A percentile compares a stretch with the other conserved stretches of the same genome.
Conservation (phyloP, 2,797 vertebrate species). For the Pangasius larnaudii region DNA sequence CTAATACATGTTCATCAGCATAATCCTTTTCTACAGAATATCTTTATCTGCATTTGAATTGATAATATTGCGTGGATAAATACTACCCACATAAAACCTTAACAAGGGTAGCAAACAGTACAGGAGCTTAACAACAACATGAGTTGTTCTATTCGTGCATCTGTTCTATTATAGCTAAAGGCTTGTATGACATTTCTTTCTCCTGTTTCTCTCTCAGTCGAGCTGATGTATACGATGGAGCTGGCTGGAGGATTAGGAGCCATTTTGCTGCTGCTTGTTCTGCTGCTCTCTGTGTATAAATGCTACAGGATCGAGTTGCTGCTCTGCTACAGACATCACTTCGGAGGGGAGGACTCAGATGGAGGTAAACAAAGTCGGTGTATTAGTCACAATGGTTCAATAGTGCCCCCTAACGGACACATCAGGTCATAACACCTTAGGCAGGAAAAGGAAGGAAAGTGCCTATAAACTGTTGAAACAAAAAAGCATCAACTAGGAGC, state of each 20-base stretch:
- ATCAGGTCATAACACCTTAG: constrained; percentile 14
- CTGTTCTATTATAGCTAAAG: not conserved
- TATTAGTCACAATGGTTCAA: not conserved
- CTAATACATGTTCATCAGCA: not conserved
- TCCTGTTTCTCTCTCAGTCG: constrained; percentile 74
- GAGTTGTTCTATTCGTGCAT: not conserved
- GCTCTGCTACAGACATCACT: constrained; percentile 97
- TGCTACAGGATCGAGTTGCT: constrained; percentile 98
- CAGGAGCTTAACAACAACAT: not conserved
- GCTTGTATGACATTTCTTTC: not conserved
- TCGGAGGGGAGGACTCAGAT: constrained; percentile 94
- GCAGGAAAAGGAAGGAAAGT: not conserved
- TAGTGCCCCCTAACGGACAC: constrained; percentile 40
- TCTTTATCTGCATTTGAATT: constrained; percentile 5
- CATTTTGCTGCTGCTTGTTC: constrained; percentile 93
- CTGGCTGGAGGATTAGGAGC: constrained; percentile 96
- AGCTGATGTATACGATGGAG: constrained; percentile 98
- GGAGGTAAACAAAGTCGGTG: constrained; percentile 82
- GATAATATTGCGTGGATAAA: not conserved
- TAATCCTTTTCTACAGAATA: constrained; percentile 8
- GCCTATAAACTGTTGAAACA: not conserved
- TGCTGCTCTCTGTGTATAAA: constrained; percentile 95
- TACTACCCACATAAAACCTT: not conserved
- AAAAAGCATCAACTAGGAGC: too few relatives aligned
- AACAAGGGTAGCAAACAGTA: not conserved